Conservation (phyloP, 2,888 invertebrate genomes). For the Drosophila percnosoma region DNA sequence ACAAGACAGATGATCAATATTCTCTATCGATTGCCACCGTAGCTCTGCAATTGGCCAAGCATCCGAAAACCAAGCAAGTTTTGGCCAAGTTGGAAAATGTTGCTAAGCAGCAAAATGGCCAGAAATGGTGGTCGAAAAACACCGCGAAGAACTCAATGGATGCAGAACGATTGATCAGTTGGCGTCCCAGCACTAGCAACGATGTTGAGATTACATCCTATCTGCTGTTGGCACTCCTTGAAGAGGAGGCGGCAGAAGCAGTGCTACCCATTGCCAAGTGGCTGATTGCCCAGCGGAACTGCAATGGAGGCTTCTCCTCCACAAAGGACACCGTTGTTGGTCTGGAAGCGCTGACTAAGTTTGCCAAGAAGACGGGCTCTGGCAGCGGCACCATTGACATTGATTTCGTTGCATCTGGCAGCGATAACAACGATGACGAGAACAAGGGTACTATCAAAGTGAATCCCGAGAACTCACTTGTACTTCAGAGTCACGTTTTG, state of each 20-base stretch:
- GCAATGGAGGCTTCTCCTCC: conserved; percentile 90
- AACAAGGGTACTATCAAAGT: conserved; percentile 84
- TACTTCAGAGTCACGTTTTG: conserved; percentile 90
- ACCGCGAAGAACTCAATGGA: conserved; percentile 80
- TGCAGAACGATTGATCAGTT: conserved; percentile 37
- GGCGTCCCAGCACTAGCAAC: conserved; percentile 88
- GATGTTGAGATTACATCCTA: conserved; percentile 95
- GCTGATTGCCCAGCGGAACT: conserved; percentile 89
- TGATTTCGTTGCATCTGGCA: conserved; percentile 65
- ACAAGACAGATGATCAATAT: conserved; percentile 89
- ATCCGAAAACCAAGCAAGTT: conserved; percentile 89
- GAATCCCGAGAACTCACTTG: conserved; percentile 91
- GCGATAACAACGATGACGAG: conserved; percentile 26
- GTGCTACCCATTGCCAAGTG: conserved; percentile 88
- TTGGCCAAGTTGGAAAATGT: conserved; percentile 86
- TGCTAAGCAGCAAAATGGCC: conserved; percentile 86
- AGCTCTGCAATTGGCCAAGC: conserved; percentile 91
- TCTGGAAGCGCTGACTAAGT: conserved; percentile 88
- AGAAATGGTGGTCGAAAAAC: conserved; percentile 92
- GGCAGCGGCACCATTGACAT: conserved; percentile 76
- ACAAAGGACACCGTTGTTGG: conserved; percentile 93
- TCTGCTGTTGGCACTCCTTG: conserved; percentile 89
- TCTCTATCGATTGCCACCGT: conserved; percentile 91
- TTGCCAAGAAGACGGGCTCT: conserved; percentile 87
- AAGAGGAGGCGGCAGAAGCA: conserved; percentile 74